Evolutionary conservation across 2,797 vertebrate genomes (phyloP).

Genomic region (Girardinus metallicus): DNA sequence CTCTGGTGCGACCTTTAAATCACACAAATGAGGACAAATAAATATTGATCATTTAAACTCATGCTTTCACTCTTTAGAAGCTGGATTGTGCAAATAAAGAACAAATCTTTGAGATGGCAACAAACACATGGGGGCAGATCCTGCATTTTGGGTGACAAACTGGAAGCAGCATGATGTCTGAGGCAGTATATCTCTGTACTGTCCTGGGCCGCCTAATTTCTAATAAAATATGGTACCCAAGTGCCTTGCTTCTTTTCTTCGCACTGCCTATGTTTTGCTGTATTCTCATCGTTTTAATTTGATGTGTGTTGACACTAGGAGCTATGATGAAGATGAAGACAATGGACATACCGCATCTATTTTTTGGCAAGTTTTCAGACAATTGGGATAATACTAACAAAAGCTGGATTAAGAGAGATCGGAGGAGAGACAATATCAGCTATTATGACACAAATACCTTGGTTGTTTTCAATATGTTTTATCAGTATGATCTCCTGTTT

Average conservation of each 20-base stretch:
- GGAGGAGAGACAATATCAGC: constrained; percentile 12
- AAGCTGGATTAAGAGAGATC: constrained; percentile 21
- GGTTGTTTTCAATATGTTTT: background rate
- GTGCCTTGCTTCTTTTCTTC: constrained; percentile 40
- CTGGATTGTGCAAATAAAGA: constrained; percentile 71
- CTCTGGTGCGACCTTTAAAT: constrained; percentile 72
- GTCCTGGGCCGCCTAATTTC: constrained; percentile 47
- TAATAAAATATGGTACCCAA: constrained; percentile 58
- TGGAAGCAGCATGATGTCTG: constrained; percentile 64
- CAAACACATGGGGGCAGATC: constrained; percentile 45
- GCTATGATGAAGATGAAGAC: constrained; percentile 63
- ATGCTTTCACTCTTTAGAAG: constrained; percentile 66
- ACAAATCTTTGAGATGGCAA: constrained; percentile 77
- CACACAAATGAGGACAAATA: constrained; percentile 79
- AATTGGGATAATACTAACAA: constrained; percentile 56
- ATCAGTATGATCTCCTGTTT: background rate
- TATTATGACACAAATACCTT: constrained; percentile 2
- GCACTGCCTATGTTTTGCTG: constrained; percentile 22
- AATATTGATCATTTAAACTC: constrained; percentile 78
- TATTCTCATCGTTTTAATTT: constrained; percentile 62
- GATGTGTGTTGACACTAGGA: constrained; percentile 52
- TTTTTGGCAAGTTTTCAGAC: constrained; percentile 51
- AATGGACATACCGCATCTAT: constrained; percentile 45
- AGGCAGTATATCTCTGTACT: constrained; percentile 72
- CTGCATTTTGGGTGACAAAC: constrained; percentile 71